Evolutionary conservation across 2,113 vertebrate genomes (phyloP), one percentile per base, ranked within the genome.

Genomic region (Dermatemys mawii): DNA sequence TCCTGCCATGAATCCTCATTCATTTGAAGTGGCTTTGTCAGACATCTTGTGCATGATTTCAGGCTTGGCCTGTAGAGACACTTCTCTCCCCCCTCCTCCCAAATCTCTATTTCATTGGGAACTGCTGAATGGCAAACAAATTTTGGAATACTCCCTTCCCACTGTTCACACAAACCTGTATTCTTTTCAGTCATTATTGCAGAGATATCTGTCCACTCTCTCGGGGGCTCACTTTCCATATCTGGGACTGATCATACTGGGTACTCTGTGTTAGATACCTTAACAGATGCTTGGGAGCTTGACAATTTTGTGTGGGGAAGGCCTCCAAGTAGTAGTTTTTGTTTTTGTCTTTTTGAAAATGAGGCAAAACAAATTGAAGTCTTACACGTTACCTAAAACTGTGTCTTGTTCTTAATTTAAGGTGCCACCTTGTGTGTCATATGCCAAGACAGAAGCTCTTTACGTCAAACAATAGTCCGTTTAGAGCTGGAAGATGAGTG

Each of bases 341-440:
- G 16, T n/a, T 60, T 32, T 48, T 38, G 44, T 35, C 81, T 75
- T 26, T 44, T 79, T 63, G 83, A 27, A 81, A 88, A 73, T 4
- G 2, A 46, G 38, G 2, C 32, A 81, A 84, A 24, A n/a, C n/a
- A 27, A 17, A 3, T 1, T n/a, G 44, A 32, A 9, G 3, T 21
- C 78, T n/a, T 55, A 35, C 0, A 0, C 44, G 70, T 46, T 22
- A 11, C 24, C 63, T 1, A 7, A 84, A 57, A 81, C 11, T 50
- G 50, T 94, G 54, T 83, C 0, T 0, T 5, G 8, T 54, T 96
- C 96, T 94, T 91, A 50, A 81, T 94, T 90, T 51, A 93, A 99
- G 99, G 99, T 95, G 99, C 99, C 97, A 99, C 99, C n/a, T 97
- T 99, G 54, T 99, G 99, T 53, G 99, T 99, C 96, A 99, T 99